A percentile compares a stretch with the other conserved stretches of the same genome.
These are phyloP conservation scores for Ammodramus savannarum DNA, from an alignment of 2,113 vertebrate species.

Conservation along the genomic window DNA sequence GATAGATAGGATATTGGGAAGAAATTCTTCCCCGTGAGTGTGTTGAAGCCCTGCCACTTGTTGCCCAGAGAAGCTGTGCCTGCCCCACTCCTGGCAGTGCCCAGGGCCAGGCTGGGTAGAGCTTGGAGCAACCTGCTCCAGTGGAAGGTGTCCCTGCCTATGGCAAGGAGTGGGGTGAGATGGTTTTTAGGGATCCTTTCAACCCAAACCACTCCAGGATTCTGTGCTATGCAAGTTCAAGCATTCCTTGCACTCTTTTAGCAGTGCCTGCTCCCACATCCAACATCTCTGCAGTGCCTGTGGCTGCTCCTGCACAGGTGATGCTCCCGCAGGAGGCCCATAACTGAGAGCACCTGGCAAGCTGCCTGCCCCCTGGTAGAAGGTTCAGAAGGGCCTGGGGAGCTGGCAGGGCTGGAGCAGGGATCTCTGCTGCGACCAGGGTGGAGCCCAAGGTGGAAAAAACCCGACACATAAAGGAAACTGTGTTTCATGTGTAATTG, in stretches of 20 bases:
- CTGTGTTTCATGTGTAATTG: not conserved
- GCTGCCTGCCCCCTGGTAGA: not conserved
- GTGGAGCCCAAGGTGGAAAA: not conserved
- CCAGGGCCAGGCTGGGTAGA: not conserved
- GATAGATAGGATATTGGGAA: not conserved
- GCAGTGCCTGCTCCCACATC: rapidly evolving
- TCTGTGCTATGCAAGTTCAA: rapidly evolving
- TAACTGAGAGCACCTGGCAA: rapidly evolving
- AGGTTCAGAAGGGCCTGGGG: not conserved
- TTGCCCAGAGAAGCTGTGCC: not conserved
- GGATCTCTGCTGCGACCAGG: not conserved
- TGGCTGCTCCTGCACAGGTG: not conserved
- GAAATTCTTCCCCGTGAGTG: rapidly evolving
- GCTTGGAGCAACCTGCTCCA: not conserved
- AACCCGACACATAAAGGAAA: not conserved
- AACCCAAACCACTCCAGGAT: not conserved
- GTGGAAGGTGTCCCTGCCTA: not conserved
- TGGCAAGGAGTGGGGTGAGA: not conserved
- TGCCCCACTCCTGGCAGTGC: not conserved
- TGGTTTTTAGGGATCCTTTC: not conserved
- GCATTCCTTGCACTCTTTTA: not conserved
- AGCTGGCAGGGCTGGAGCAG: rapidly evolving
- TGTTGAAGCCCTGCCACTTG: not conserved
- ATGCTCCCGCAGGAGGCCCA: rapidly evolving
- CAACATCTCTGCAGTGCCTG: not conserved